These are phyloP conservation scores for Hedya salicella DNA, from an alignment of 2,888 invertebrate species.

Conservation along the genomic window DNA sequence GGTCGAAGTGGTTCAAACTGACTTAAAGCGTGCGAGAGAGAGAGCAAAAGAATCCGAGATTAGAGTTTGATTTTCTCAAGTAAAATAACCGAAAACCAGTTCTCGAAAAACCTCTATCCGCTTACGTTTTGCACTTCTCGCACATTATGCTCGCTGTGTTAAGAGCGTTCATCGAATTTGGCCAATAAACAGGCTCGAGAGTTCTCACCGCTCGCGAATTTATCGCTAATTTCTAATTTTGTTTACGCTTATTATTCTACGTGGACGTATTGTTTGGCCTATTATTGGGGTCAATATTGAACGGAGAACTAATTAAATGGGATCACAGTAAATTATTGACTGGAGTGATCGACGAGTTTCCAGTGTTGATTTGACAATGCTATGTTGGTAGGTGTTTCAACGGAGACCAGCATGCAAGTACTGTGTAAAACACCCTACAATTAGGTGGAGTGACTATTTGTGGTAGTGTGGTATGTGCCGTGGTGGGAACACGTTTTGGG, in stretches of 20 bases:
- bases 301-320: slow-evolving; percentile 11
- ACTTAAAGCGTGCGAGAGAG: too few species aligned
- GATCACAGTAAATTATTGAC: not conserved
- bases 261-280: slow-evolving; percentile 26
- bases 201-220: slow-evolving; percentile 36
- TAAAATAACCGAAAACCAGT: too few species aligned
- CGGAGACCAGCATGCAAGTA: too few species aligned
- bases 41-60: too few species aligned
- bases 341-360: not conserved
- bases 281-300: slow-evolving; percentile 24
- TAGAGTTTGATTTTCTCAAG: too few species aligned
- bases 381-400: too few species aligned
- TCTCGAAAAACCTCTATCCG: not conserved
- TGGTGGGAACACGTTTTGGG: too few species aligned
- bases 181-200: slow-evolving; percentile 46
- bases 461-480: too few species aligned
- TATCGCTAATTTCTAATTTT: slow-evolving; percentile 36
- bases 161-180: slow-evolving; percentile 48
- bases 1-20: too few species aligned
- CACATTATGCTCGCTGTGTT: slow-evolving; percentile 33
- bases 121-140: not conserved
- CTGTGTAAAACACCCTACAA: too few species aligned
- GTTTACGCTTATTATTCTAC: slow-evolving; percentile 44
- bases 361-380: not conserved
- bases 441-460: too few species aligned